phyloP scores from a whole-genome alignment of 2,888 invertebrate species.

The Mamestra brassicae region DNA sequence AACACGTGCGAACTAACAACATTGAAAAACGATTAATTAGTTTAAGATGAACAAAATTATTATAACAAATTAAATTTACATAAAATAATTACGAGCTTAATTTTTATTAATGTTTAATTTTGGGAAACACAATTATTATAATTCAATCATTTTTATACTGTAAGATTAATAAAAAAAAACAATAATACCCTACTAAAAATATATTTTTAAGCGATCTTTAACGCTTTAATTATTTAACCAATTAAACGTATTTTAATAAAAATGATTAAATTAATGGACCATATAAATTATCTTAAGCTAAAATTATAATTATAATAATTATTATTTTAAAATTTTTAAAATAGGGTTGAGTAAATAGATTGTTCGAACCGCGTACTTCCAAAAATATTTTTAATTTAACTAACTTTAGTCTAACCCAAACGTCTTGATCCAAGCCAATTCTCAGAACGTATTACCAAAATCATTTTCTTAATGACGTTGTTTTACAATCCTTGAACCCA shows the following conservation, averaged over 20 bases:
- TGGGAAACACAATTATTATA: background rate
- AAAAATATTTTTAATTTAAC: slow-evolving; percentile 71
- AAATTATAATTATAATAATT: slow-evolving; percentile 2
- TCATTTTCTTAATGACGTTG: slow-evolving; percentile 62
- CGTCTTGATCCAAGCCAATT: slow-evolving; percentile 82
- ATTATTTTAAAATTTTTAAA: background rate
- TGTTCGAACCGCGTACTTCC: slow-evolving; percentile 31
- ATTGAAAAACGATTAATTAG: slow-evolving; percentile 57
- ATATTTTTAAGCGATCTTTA: background rate
- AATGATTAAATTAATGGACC: background rate
- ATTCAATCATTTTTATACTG: slow-evolving; percentile 4
- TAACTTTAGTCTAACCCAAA: slow-evolving; percentile 76
- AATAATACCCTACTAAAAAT: no score
- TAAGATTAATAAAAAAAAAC: no score
- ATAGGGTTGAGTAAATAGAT: background rate
- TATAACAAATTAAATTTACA: slow-evolving; percentile 24
- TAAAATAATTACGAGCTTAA: slow-evolving; percentile 29
- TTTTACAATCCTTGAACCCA: slow-evolving; percentile 58
- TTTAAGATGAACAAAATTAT: slow-evolving; percentile 23
- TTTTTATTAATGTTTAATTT: slow-evolving; percentile 1
- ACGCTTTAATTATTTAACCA: background rate
- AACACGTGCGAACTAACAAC: slow-evolving; percentile 25
- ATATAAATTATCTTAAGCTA: background rate
- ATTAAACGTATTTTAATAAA: background rate
- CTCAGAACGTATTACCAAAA: slow-evolving; percentile 80